Base-by-base conservation (phyloP, 2,888 invertebrate species). In the Bruchidius siliquastri region DNA sequence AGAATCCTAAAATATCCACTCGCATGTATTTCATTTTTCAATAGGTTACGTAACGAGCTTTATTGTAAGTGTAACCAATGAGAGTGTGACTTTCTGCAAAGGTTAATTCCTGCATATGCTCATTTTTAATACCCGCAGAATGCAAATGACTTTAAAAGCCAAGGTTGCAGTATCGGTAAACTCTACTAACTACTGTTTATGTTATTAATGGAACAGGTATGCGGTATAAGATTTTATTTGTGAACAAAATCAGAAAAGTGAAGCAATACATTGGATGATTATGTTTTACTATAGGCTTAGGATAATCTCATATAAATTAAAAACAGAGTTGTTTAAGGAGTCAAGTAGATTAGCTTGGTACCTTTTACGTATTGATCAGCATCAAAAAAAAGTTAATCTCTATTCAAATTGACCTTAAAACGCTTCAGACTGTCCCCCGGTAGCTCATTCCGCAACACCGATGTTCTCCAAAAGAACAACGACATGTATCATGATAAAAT, bases 141-240 rank as follows among this genome's bases (percentile, higher is more conserved):
- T 76, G 75, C 75, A 77, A 76, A 74, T 73, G 73, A 74, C 75
- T 74, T 75, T 75, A 75, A 76, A 77, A 77, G 76, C 76, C 77
- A 77, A 77, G 77, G 77, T 77, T 77, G 49, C 49, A 74, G 71
- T 72, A 69, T 74, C 71, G 72, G 68, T 72, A 74, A 73, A 73
- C 71, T 75, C 73, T 70, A 49, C 49, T 13, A 49, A 49, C 49
- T 49, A 49, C 49, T 49, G 49, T 49, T 49, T 49, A 26, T 26
- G 8, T 68, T 67, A 73, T 71, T 71, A 73, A 73, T 71, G 71
- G 71, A 71, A 71, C 73, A 71, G 68, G 67, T 68, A 73, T 73
- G 32, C 72, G 18, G 49, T 26, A 26, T 26, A 26, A 2, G 49
- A 49, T 49, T 13, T 49, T 49, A 49, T 49, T 49, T 49, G 49